Conservation (phyloP, 2,888 invertebrate species). For the Carcina quercana region DNA sequence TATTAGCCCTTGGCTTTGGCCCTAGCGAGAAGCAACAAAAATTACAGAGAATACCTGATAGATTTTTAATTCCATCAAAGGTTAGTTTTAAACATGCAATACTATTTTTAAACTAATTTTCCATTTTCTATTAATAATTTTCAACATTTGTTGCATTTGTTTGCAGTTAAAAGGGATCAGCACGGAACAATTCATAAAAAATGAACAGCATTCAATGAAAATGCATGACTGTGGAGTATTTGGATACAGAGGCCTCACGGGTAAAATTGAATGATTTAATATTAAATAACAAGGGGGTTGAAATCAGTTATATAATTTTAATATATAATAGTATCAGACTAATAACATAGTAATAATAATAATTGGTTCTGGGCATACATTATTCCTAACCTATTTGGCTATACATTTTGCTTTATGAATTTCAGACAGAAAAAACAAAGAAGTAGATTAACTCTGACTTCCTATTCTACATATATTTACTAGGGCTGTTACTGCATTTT, state of each 20-base stretch:
- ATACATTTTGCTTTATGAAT: too few relatives aligned
- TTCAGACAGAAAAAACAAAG: too few relatives aligned
- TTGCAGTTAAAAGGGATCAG: constrained; percentile 81
- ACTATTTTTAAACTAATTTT: neutral
- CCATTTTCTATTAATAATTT: neutral
- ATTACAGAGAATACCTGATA: constrained; percentile 84
- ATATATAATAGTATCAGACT: too few relatives aligned
- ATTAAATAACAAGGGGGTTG: too few relatives aligned
- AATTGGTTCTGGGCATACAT: too few relatives aligned
- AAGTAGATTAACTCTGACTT: too few relatives aligned
- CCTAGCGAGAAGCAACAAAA: constrained; percentile 80
- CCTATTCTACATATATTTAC: too few relatives aligned
- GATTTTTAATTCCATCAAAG: constrained; percentile 88
- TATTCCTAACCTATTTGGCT: too few relatives aligned
- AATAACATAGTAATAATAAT: too few relatives aligned
- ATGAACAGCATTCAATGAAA: constrained; percentile 81
- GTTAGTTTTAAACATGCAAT: constrained; percentile 40
- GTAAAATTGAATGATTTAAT: too few relatives aligned
- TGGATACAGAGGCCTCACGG: constrained; percentile 85
- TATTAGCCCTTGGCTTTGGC: constrained; percentile 87
- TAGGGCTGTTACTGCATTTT: too few relatives aligned
- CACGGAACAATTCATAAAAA: constrained; percentile 82
- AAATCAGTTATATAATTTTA: too few relatives aligned
- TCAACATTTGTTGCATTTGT: neutral
- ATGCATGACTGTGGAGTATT: constrained; percentile 84